Base-by-base conservation (phyloP, 2,797 vertebrate genomes). In the Sebastes aleutianus region DNA sequence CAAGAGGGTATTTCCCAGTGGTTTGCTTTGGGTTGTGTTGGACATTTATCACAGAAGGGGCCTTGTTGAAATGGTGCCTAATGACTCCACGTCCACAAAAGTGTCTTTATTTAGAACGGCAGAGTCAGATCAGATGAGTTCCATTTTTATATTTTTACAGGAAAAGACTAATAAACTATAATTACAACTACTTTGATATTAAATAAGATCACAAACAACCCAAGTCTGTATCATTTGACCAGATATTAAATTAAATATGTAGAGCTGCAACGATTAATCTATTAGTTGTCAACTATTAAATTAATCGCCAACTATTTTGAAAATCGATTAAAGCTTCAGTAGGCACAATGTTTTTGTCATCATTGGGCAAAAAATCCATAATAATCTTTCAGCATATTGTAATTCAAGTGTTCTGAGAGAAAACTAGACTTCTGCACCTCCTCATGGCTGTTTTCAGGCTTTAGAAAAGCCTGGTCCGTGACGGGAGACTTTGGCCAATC, bases 1-100 rank as follows among this genome's bases (percentile, higher is more conserved):
- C 69, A 36, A 27, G 12, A 73, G 78, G 65, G 54, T 9, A 31
- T 70, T 78, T 83, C 80, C 78, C 68, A 64, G 18, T 3, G 64
- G 65, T 73, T 80, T 66, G 61, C 70, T 83, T 59, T 56, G 58
- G 72, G 18, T n/a, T 43, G 53, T 47, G 26, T 63, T 66, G 14
- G 27, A 22, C 9, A 76, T 80, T 72, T 24, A 78, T 61, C 54
- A 50, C 36, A 78, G 65, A 47, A 16, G 62, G 8, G 14, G 8
- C 47, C 16, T 16, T 20, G 36, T 0, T 57, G 50, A 79, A 66
- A 56, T 4, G 3, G 1, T 39, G 34, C 57, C 39, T 36, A 18
- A 70, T 3, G 5, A 34, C 67, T 18, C 36, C n/a, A 27, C 1
- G 16, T 59, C 61, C 32, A 62, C 16, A 34, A 53, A 63, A 53